A percentile compares a stretch with the other conserved stretches of the same genome.
phyloP scores from a whole-genome alignment of 2,797 vertebrate species.

The Lerista edwardsae region DNA sequence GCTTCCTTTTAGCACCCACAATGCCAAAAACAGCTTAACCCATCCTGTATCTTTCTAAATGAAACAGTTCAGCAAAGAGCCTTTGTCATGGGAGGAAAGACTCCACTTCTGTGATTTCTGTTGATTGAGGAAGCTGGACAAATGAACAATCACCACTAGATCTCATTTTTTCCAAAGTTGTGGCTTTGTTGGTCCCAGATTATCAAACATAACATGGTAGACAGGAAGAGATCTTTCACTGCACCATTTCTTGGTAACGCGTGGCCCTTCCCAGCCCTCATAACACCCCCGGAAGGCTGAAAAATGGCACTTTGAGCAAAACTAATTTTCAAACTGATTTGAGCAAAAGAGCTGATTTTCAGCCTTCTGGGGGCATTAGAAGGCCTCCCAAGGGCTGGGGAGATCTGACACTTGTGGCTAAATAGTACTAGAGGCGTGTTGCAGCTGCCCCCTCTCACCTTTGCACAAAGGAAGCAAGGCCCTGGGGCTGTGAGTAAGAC shows the following conservation, averaged over 20 bases:
- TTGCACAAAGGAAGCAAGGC: no score
- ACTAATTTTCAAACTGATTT: no score
- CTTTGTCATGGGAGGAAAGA: conserved; percentile 2
- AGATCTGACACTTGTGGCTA: no score
- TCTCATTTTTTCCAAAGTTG: neutral
- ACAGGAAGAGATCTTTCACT: neutral
- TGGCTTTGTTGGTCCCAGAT: neutral
- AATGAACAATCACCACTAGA: neutral
- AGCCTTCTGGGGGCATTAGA: no score
- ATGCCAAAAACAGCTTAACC: conserved; percentile 20
- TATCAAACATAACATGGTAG: conserved; percentile 4
- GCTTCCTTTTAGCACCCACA: conserved; percentile 22
- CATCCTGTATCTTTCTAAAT: conserved; percentile 19
- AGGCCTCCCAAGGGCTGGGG: no score
- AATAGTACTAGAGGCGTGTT: neutral
- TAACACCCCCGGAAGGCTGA: no score
- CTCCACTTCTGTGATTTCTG: neutral
- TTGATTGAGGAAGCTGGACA: conserved; percentile 11
- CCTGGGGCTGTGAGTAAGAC: no score
- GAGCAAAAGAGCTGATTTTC: no score
- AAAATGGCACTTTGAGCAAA: no score
- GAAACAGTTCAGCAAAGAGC: neutral
- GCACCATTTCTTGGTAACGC: neutral
- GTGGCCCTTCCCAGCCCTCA: no score
- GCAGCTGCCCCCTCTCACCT: no score